phyloP scores from a whole-genome alignment of 1,140 invertebrate genomes.

The Calliopsis andreniformis region DNA sequence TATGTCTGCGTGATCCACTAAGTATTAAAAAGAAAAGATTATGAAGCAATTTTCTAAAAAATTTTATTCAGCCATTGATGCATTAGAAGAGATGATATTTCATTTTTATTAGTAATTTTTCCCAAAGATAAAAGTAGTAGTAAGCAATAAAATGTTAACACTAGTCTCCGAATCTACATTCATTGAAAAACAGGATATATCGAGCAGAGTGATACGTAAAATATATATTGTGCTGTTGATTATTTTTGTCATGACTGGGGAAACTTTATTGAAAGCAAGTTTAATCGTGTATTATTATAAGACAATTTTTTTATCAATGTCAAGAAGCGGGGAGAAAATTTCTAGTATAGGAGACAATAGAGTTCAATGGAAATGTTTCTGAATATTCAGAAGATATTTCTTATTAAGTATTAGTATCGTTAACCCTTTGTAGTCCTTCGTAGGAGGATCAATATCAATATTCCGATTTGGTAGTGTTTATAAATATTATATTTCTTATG shows the following conservation, averaged over 20 bases:
- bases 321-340: background rate
- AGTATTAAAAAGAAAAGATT: no score
- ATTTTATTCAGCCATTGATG: background rate
- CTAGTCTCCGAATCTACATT: background rate
- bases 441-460: background rate
- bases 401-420: conserved; percentile 22
- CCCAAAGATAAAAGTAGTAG: no score
- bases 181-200: background rate
- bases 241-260: background rate
- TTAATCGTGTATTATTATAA: background rate
- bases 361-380: conserved; percentile 26
- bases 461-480: background rate
- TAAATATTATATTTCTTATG: background rate
- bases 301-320: background rate
- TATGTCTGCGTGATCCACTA: background rate
- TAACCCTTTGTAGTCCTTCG: conserved; percentile 31
- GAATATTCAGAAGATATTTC: conserved; percentile 4
- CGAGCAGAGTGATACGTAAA: conserved; percentile 26
- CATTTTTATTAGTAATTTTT: background rate
- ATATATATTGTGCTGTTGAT: background rate
- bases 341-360: conserved; percentile 13
- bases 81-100: background rate
- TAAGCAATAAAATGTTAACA: background rate
- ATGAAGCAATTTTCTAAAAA: background rate
- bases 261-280: background rate